Evolutionary conservation across 2,888 invertebrate species (phyloP).

Genomic region (Horisme vitalbata): DNA sequence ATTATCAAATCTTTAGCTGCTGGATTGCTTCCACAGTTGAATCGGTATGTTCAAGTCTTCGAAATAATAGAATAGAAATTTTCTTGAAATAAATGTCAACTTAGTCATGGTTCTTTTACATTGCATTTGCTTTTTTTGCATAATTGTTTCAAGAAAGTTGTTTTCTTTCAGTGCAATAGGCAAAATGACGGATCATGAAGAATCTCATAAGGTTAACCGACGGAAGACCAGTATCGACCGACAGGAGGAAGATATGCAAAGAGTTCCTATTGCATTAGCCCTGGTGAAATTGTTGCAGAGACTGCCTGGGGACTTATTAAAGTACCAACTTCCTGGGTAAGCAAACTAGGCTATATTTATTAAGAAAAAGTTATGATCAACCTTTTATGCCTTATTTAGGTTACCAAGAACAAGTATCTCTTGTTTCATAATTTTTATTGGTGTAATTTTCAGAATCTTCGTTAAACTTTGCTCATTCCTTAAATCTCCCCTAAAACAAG

Average conservation of each 20-base stretch:
- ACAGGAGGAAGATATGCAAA: slow-evolving; percentile 95
- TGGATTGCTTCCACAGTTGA: slow-evolving; percentile 90
- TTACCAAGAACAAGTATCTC: too few species aligned
- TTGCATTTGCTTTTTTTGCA: too few species aligned
- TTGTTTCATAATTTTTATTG: too few species aligned
- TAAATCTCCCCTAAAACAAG: slow-evolving; percentile 93
- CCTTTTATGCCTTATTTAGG: too few species aligned
- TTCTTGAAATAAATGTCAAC: too few species aligned
- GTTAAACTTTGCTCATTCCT: slow-evolving; percentile 95
- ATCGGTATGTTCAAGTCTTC: slow-evolving; percentile 73
- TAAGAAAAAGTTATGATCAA: too few species aligned
- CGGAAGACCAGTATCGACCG: slow-evolving; percentile 86
- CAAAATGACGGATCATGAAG: slow-evolving; percentile 87
- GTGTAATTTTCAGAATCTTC: slow-evolving; percentile 88
- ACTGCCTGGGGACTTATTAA: slow-evolving; percentile 89
- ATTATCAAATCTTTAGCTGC: slow-evolving; percentile 88
- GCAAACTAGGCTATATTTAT: too few species aligned
- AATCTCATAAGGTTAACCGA: slow-evolving; percentile 90
- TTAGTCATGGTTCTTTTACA: too few species aligned
- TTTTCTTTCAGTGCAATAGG: slow-evolving; percentile 62
- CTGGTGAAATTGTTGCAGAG: slow-evolving; percentile 95
- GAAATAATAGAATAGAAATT: neutral
- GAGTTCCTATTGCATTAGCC: slow-evolving; percentile 96
- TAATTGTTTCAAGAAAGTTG: too few species aligned
- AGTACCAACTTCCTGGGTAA: slow-evolving; percentile 91